Evolutionary conservation across 2,113 vertebrate species (phyloP), one percentile per base, ranked within the genome.

Genomic region (Crocuta crocuta): DNA sequence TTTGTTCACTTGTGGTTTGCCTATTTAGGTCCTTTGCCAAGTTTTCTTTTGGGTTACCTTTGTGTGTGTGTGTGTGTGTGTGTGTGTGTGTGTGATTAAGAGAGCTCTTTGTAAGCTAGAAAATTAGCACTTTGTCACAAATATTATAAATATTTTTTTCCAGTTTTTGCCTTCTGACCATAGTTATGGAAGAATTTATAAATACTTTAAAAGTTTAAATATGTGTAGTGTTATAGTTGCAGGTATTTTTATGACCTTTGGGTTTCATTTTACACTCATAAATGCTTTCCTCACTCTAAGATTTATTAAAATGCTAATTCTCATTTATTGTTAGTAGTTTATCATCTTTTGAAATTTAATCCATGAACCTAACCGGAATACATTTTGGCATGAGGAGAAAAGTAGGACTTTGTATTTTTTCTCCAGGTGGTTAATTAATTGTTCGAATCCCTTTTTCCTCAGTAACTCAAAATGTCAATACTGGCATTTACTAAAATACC

Each of bases 271-370:
- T 71, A 53, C 45, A 13, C 26, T 94, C 39, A 79, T 33, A 73
- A 93, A 63, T 82, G 35, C 4, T 79, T 85, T 63, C 68, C 11
- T 96, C 8, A 53, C 16, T 94, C 68, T 11, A 93, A 65, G 66
- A 95, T 89, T 82, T 93, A 86, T 91, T 89, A 86, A 95, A 66
- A 95, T 61, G 39, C 13, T 35, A 68, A 80, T 79, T 95, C 24
- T 91, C 63, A 65, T 70, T 81, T 84, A 53, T 97, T 95, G 85
- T 85, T 21, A 82, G 35, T 50, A 31, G 65, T 94, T 73, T 28
- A 63, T 33, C 76, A 12, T 68, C 45, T 58, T 91, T 89, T 76
- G 91, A 94, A 83, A 50, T 89, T 95, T 95, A 70, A 68, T 66
- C 88, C 10, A 79, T 93, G 70, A 7, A 48, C 81, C 19, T 80